These are phyloP conservation scores for Gobius niger DNA, from an alignment of 2,113 vertebrate species.

Conservation along the genomic window DNA sequence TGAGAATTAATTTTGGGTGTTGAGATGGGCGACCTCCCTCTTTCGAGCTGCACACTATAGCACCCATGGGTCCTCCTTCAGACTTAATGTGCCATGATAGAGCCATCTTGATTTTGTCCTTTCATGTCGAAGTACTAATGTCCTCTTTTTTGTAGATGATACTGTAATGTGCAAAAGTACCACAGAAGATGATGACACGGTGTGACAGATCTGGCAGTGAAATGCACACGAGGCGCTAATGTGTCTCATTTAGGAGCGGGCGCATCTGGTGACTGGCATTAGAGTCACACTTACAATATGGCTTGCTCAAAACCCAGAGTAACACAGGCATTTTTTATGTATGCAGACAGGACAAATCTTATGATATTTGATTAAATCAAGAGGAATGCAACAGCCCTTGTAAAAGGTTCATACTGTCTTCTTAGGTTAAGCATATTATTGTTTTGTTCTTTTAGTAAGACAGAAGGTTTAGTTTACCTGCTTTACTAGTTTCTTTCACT, in stretches of 20 bases:
- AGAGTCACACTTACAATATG: slow-evolving; percentile 13
- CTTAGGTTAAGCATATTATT: no score
- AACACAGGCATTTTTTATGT: slow-evolving; percentile 1
- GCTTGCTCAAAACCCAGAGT: slow-evolving; percentile 12
- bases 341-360: not conserved
- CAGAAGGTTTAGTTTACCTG: no score
- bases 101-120: slow-evolving; percentile 41
- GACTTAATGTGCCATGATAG: slow-evolving; percentile 54
- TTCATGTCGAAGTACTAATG: slow-evolving; percentile 30
- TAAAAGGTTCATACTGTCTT: no score
- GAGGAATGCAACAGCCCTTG: not conserved
- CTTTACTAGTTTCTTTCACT: no score
- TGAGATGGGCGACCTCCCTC: not conserved
- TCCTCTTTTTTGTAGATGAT: not conserved
- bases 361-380: not conserved
- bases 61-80: slow-evolving; percentile 31
- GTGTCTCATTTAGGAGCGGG: slow-evolving; percentile 29
- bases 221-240: slow-evolving; percentile 8
- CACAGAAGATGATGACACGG: slow-evolving; percentile 7
- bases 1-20: slow-evolving; percentile 16
- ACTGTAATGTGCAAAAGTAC: not conserved
- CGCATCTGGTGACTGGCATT: slow-evolving; percentile 38
- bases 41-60: not conserved
- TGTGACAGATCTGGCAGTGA: not conserved
- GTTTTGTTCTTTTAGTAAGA: no score